Evolutionary conservation across 2,113 vertebrate species (phyloP).

Genomic region (Dolichotis patagonum): DNA sequence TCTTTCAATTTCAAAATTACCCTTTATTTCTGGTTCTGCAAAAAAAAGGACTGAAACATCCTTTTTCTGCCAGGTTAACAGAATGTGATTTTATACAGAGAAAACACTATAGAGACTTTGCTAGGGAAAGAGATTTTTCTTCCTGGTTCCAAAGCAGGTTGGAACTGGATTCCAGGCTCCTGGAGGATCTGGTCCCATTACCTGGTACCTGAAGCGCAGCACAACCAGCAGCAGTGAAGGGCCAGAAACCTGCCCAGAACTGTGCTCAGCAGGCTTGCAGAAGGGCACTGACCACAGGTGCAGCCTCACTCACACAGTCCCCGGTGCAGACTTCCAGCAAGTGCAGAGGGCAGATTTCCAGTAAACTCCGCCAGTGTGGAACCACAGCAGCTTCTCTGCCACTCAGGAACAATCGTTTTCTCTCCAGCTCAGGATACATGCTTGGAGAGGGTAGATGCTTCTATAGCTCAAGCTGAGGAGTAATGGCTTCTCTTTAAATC

Average conservation of each 20-base stretch:
- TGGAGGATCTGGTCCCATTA: not conserved
- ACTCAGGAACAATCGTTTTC: not conserved
- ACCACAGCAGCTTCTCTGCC: not conserved
- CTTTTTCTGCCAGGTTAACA: not conserved
- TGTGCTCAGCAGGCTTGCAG: not conserved
- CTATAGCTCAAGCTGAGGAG: not conserved
- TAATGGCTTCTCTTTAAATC: not conserved
- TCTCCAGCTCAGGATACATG: not conserved
- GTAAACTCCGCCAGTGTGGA: not conserved
- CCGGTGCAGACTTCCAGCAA: not conserved
- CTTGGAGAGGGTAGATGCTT: not conserved
- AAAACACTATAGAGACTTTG: not conserved
- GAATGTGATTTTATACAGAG: not conserved
- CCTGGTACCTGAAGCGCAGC: not conserved
- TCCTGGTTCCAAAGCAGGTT: not conserved
- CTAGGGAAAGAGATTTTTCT: not conserved
- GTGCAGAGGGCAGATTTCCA: not conserved
- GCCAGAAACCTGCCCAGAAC: not conserved
- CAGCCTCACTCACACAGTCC: not conserved
- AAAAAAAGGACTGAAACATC: not conserved
- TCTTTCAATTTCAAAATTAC: constrained; percentile 1
- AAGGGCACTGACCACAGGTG: not conserved
- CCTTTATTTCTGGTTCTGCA: not conserved
- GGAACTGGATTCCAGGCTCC: not conserved
- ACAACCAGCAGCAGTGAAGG: not conserved